A percentile compares a stretch with the other conserved stretches of the same genome.
phyloP scores from a whole-genome alignment of 2,888 invertebrate genomes.

The Rhagonycha fulva region DNA sequence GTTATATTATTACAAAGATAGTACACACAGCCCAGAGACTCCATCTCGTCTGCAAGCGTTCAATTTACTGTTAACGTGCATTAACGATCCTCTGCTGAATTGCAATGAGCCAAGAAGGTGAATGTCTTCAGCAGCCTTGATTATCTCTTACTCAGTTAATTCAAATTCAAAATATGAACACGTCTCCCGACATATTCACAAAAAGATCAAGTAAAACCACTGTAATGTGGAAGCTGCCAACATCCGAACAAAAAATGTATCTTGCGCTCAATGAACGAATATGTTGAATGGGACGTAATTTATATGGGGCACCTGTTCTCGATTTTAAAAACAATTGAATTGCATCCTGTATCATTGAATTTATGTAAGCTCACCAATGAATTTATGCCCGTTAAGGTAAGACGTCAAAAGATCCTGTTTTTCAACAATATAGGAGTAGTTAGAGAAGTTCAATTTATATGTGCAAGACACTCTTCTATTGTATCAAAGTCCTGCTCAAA shows the following conservation, averaged over 20 bases:
- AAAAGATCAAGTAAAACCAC: not conserved
- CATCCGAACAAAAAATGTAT: slow-evolving; percentile 19
- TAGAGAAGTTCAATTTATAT: not conserved
- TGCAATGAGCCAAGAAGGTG: slow-evolving; percentile 28
- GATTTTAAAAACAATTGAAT: slow-evolving; percentile 37
- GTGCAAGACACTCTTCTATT: not conserved
- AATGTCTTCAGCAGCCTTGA: slow-evolving; percentile 31
- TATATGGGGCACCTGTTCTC: slow-evolving; percentile 36
- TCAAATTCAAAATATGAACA: slow-evolving; percentile 5
- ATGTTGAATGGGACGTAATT: slow-evolving; percentile 36
- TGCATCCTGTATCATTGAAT: slow-evolving; percentile 31
- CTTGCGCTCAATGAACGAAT: slow-evolving; percentile 33
- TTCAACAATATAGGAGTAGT: not conserved
- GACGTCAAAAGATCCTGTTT: slow-evolving; percentile 13
- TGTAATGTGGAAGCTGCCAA: slow-evolving; percentile 4
- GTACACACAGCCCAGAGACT: slow-evolving; percentile 7
- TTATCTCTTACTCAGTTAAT: not conserved
- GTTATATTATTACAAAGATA: not conserved
- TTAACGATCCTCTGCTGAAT: slow-evolving; percentile 23
- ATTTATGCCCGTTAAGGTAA: slow-evolving; percentile 30
- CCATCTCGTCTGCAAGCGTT: slow-evolving; percentile 27
- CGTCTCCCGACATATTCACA: slow-evolving; percentile 3
- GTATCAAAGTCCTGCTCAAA: not conserved
- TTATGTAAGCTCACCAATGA: slow-evolving; percentile 20
- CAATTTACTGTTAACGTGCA: slow-evolving; percentile 21